These are phyloP conservation scores for Aradophagus sp. DNA, from an alignment of 1,140 invertebrate genomes.

Conservation along the genomic window DNA sequence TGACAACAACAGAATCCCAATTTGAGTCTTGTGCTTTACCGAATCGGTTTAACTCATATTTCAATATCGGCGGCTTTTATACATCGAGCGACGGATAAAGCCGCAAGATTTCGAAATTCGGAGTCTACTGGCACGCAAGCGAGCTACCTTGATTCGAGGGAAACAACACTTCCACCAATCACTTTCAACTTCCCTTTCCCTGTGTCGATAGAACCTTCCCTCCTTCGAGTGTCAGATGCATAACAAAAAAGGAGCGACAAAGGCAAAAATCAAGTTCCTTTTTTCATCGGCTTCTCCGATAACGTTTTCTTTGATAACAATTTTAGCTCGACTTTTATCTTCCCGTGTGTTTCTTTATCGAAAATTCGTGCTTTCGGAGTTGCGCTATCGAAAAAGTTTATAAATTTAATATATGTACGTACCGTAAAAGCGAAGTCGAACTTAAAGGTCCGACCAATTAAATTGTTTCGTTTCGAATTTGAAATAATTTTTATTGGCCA, in stretches of 20 bases:
- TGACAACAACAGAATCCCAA: slow-evolving; percentile 50
- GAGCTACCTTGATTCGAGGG: slow-evolving; percentile 56
- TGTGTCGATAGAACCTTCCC: slow-evolving; percentile 71
- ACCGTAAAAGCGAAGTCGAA: no score
- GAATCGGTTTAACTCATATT: slow-evolving; percentile 43
- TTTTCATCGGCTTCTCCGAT: no score
- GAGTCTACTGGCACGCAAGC: slow-evolving; percentile 55
- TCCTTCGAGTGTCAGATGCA: slow-evolving; percentile 71
- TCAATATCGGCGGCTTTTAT: slow-evolving; percentile 23
- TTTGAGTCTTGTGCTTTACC: slow-evolving; percentile 48
- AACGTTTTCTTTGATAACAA: no score
- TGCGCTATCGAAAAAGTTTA: no score
- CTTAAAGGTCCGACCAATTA: no score
- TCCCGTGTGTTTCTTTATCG: no score
- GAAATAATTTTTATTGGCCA: no score
- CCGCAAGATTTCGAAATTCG: slow-evolving; percentile 35
- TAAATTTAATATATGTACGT: no score
- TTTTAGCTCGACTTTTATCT: no score
- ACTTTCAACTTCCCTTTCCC: slow-evolving; percentile 68
- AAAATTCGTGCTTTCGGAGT: no score
- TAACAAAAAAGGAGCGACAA: slow-evolving; percentile 11
- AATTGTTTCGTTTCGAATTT: no score
- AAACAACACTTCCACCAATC: slow-evolving; percentile 60
- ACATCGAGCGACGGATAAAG: slow-evolving; percentile 19
- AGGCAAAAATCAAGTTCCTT: no score